Percentiles rank a stretch among this genome's conserved stretches.
Evolutionary conservation across 2,888 invertebrate species (phyloP).

Genomic region (Boloria selene): DNA sequence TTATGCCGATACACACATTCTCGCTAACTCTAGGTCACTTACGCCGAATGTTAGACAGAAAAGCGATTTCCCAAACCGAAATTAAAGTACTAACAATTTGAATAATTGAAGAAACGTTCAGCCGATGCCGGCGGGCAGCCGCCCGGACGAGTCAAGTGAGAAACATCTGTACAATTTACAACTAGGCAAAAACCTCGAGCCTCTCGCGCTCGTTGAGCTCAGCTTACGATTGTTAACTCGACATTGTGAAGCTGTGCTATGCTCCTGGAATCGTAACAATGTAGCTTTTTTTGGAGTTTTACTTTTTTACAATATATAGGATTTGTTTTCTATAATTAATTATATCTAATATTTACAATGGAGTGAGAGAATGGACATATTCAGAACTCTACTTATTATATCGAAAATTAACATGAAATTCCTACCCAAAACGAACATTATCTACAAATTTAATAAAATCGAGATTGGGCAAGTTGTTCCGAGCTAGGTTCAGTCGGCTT

Average conservation of each 20-base stretch:
- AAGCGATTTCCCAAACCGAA: slow-evolving; percentile 74
- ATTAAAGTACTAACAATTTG: slow-evolving; percentile 67
- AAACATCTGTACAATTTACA: slow-evolving; percentile 53
- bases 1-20: slow-evolving; percentile 63
- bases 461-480: slow-evolving; percentile 46
- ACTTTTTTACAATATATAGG: slow-evolving; percentile 82
- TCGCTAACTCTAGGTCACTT: slow-evolving; percentile 59
- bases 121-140: slow-evolving; percentile 2
- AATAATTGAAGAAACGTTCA: slow-evolving; percentile 9
- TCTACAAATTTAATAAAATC: slow-evolving; percentile 78
- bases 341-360: slow-evolving; percentile 82
- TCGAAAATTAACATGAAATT: slow-evolving; percentile 70
- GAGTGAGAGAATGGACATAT: slow-evolving; percentile 78
- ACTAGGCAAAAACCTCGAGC: slow-evolving; percentile 27
- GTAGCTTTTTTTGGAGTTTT: slow-evolving; percentile 81
- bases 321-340: slow-evolving; percentile 81
- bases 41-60: background rate
- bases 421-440: slow-evolving; percentile 80
- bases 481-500: slow-evolving; percentile 20
- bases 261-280: slow-evolving; percentile 74
- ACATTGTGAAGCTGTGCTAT: slow-evolving; percentile 61
- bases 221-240: slow-evolving; percentile 71
- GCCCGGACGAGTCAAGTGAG: slow-evolving; percentile 42
- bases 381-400: slow-evolving; percentile 76
- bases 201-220: slow-evolving; percentile 53